A percentile compares a stretch with the other conserved stretches of the same genome.
phyloP scores from a whole-genome alignment of 2,797 vertebrate genomes.

The Tokudaia muenninki region DNA sequence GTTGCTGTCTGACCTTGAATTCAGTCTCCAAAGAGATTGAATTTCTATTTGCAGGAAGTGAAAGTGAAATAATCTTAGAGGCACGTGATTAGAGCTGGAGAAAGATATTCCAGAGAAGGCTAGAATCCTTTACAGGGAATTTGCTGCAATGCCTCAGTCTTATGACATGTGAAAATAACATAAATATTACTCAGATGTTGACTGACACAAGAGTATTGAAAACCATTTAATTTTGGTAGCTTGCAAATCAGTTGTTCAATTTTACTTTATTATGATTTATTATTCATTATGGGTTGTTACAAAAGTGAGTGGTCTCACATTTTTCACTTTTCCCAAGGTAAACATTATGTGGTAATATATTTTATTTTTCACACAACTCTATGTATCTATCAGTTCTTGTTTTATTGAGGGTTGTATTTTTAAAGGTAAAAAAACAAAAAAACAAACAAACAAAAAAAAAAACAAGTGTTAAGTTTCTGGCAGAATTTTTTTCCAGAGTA shows the following conservation, averaged over 20 bases:
- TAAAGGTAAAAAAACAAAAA: not conserved
- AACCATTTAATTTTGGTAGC: not conserved
- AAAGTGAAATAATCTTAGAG: constrained; percentile 60
- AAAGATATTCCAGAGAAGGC: not conserved
- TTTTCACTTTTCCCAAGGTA: not conserved
- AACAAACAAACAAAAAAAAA: not conserved
- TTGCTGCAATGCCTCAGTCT: not conserved
- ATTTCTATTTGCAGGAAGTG: constrained; percentile 64
- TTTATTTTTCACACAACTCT: not conserved
- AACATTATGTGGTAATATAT: not conserved
- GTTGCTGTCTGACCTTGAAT: constrained; percentile 46
- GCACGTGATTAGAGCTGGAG: constrained; percentile 6
- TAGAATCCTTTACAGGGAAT: not conserved
- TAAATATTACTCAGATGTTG: not conserved
- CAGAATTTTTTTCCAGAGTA: not conserved
- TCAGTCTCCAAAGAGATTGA: constrained; percentile 51
- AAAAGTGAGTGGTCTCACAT: constrained; percentile 1
- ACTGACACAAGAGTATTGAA: not conserved
- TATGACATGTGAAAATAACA: not conserved
- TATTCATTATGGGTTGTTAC: not conserved
- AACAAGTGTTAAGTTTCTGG: not conserved
- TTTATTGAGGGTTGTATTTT: not conserved
- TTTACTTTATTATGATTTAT: constrained; percentile 10
- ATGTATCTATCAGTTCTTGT: not conserved
- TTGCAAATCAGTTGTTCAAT: not conserved